A percentile compares a stretch with the other conserved stretches of the same genome.
Evolutionary conservation across 1,140 invertebrate species (phyloP).

Genomic region (Anastrepha ludens): DNA sequence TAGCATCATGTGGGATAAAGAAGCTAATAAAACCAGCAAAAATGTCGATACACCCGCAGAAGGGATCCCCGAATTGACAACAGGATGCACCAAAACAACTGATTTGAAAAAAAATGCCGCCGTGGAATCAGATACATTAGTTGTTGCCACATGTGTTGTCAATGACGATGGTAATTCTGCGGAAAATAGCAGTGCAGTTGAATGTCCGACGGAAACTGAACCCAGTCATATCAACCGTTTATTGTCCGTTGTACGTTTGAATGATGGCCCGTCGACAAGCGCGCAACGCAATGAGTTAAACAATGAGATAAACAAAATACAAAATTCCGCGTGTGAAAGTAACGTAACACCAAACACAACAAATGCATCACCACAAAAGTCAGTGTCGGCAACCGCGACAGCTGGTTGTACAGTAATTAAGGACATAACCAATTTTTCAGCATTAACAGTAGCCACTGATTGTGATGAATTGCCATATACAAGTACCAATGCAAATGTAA

Average conservation of each 20-base stretch:
- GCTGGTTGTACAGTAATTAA: neutral
- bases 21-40: neutral
- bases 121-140: neutral
- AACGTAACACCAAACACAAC: neutral
- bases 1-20: constrained; percentile 39
- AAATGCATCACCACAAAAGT: neutral
- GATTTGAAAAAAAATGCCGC: neutral
- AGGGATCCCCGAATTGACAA: neutral
- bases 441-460: neutral
- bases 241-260: neutral
- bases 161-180: neutral
- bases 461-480: constrained; percentile 33
- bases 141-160: neutral
- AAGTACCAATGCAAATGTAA: neutral
- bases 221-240: neutral
- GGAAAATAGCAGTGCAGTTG: neutral
- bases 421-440: neutral
- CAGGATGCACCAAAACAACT: neutral
- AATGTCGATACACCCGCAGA: neutral
- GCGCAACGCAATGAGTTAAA: neutral
- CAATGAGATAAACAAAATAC: neutral
- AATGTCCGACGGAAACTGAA: neutral
- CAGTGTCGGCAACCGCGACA: neutral
- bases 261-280: neutral
- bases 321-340: neutral